Evolutionary conservation across 2,888 invertebrate genomes (phyloP).

Genomic region (Tribolium freemani): DNA sequence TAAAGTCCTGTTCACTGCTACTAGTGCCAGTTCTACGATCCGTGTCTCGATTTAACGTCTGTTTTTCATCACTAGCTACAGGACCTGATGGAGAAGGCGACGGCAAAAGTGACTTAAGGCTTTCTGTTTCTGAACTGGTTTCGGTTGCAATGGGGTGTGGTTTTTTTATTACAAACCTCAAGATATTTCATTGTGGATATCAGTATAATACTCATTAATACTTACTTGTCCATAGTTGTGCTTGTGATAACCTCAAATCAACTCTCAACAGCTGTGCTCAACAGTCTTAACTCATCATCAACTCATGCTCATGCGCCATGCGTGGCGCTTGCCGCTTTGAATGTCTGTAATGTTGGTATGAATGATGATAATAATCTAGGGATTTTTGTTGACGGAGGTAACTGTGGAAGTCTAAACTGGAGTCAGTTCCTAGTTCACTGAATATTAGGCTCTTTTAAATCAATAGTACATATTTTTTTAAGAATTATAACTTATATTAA

Average conservation of each 20-base stretch:
- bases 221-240: neutral
- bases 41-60: too few species aligned
- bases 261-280: too few species aligned
- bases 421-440: too few species aligned
- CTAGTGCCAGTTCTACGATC: neutral
- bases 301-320: too few species aligned
- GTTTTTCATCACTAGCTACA: neutral
- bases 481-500: neutral
- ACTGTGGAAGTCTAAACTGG: too few species aligned
- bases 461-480: too few species aligned
- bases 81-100: neutral
- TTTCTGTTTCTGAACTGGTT: neutral
- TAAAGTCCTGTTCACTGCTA: neutral
- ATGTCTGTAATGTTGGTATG: too few species aligned
- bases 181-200: neutral
- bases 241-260: neutral
- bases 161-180: neutral
- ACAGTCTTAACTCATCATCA: too few species aligned
- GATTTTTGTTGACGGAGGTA: too few species aligned
- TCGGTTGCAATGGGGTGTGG: neutral
- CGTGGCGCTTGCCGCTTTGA: too few species aligned
- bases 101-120: neutral
- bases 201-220: neutral
- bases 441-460: too few species aligned
- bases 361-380: too few species aligned